Percentiles rank a stretch among this genome's conserved stretches.
Conservation (phyloP, 2,888 invertebrate species). For the Celastrina argiolus region DNA sequence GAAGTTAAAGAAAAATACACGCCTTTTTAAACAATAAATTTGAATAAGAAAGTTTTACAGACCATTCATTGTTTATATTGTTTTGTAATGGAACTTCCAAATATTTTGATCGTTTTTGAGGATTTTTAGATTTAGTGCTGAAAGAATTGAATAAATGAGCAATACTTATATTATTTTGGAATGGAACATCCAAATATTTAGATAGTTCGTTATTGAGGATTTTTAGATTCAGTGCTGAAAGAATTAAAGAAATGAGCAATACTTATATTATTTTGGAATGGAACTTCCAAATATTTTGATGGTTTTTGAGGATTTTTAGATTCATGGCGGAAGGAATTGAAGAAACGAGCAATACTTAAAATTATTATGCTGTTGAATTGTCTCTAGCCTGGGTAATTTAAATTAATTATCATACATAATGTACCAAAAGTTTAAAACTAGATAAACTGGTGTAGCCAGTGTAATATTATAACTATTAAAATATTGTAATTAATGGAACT, state of each 20-base stretch:
- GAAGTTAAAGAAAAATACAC: not conserved
- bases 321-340: too few relatives aligned
- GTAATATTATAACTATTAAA: constrained; percentile 6
- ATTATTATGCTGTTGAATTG: too few relatives aligned
- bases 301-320: not conserved
- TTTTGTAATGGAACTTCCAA: not conserved
- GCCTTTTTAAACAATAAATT: not conserved
- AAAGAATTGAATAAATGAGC: too few relatives aligned
- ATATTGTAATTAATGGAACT: constrained; percentile 8
- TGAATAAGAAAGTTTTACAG: not conserved
- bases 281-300: not conserved
- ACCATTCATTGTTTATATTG: too few relatives aligned
- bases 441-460: not conserved
- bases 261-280: too few relatives aligned
- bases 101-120: not conserved
- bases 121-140: too few relatives aligned
- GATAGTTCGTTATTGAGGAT: not conserved
- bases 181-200: not conserved
- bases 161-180: too few relatives aligned
- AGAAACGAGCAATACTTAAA: too few relatives aligned
- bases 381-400: too few relatives aligned
- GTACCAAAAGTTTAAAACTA: not conserved
- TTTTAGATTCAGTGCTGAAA: too few relatives aligned
- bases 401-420: not conserved
- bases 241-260: too few relatives aligned